Percentiles rank a stretch among this genome's conserved stretches.
Conservation (phyloP, 2,113 vertebrate species). For the Calidris pygmaea region DNA sequence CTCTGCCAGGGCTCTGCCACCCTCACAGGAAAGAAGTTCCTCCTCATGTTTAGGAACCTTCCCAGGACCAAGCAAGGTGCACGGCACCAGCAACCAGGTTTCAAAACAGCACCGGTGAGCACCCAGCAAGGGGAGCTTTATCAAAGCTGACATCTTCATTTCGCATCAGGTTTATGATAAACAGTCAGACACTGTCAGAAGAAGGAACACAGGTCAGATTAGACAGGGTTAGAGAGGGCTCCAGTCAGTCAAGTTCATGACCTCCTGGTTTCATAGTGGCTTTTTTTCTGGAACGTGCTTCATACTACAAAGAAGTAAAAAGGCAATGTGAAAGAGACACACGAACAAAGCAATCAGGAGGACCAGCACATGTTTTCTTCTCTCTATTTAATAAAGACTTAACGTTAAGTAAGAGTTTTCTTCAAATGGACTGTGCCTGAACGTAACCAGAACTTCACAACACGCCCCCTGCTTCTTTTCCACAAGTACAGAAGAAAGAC, state of each 20-base stretch:
- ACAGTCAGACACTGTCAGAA: neutral
- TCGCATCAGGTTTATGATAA: neutral
- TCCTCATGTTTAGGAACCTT: neutral
- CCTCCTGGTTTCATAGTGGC: neutral
- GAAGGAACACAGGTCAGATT: neutral
- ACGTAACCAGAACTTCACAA: neutral
- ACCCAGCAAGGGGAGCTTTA: neutral
- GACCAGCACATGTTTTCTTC: neutral
- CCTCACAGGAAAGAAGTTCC: too few species aligned
- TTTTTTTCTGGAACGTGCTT: fast-evolving
- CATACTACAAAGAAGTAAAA: neutral
- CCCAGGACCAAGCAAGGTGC: neutral
- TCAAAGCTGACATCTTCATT: neutral
- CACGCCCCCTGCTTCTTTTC: neutral
- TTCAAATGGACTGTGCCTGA: neutral
- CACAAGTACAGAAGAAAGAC: neutral
- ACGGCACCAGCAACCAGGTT: neutral
- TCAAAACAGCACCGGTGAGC: neutral
- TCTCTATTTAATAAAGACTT: neutral
- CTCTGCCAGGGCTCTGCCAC: too few species aligned
- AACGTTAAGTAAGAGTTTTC: neutral
- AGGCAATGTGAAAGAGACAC: neutral
- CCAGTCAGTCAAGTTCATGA: neutral
- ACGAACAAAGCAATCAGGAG: neutral
- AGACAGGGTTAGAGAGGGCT: neutral